Evolutionary conservation across 2,113 vertebrate genomes (phyloP).

Genomic region (Anthoscopus minutus): DNA sequence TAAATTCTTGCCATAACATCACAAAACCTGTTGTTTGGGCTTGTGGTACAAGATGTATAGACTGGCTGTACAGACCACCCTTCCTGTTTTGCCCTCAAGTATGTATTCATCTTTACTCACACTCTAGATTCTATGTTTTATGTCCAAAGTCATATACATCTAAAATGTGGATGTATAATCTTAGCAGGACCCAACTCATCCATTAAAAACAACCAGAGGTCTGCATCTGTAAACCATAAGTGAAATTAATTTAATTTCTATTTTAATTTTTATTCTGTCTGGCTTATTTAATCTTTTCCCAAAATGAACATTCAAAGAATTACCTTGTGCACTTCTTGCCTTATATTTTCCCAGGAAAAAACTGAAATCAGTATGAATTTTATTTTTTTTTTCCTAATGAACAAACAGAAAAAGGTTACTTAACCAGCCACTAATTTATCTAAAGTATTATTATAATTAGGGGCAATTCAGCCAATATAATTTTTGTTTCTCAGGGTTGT

Average conservation of each 20-base stretch:
- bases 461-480: not conserved
- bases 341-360: not conserved
- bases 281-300: not conserved
- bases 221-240: not conserved
- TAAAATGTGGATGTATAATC: not conserved
- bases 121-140: not conserved
- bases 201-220: not conserved
- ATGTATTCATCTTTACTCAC: not conserved
- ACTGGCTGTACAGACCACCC: not conserved
- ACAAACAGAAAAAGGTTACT: not conserved
- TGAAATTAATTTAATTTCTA: not conserved
- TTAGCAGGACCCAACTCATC: not conserved
- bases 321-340: not conserved
- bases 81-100: not conserved
- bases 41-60: not conserved
- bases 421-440: not conserved
- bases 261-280: not conserved
- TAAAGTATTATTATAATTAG: not conserved
- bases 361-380: not conserved
- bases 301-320: not conserved
- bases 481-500: not conserved
- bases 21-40: not conserved
- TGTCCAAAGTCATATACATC: not conserved
- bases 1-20: not conserved
- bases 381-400: not conserved